Base-by-base conservation (phyloP, 2,113 vertebrate genomes). In the Hiodon alosoides region DNA sequence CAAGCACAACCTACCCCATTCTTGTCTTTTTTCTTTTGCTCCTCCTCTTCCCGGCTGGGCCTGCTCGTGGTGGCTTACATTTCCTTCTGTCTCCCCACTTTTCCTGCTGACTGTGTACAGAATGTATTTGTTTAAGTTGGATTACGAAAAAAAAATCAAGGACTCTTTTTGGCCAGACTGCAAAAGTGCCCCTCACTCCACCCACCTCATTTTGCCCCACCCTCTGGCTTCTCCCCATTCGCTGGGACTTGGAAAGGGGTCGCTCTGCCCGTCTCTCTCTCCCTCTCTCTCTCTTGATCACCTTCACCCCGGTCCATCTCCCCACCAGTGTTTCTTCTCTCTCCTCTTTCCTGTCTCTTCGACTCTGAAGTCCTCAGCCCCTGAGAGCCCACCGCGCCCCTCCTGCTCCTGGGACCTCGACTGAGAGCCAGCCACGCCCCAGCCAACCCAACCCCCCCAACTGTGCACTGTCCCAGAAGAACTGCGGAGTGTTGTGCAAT, bases 341-440 rank as follows among this genome's bases (percentile, higher is more conserved):
- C 67, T 91, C 79, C 84, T 86, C 86, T 92, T 82, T 91, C 83
- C 62, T 74, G 72, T 89, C 79, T 89, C 59, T 83, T 79, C 86
- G 75, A 90, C 82, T 87, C 79, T 89, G 84, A 92, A 92, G 91
- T 89, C 91, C 85, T 88, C 89, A 14, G 85, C 85, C 85, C 87
- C 85, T 0, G 89, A 91, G 90, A 91, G 89, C 85, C 89, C 88
- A 83, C 84, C 88, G 88, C 90, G 85, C 83, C 89, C 90, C 57
- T 52, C 72, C 75, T 89, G 82, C 86, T 90, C 90, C 53, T 92
- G 91, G 91, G 86, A 89, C 85, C 89, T 91, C 89, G 90, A 91
- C 85, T 92, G 90, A 92, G 86, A 82, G 81, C 82, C 84, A 64
- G 69, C 79, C 84, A 81, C 82, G 80, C 85, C 87, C 81, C 69